Evolutionary conservation across 2,113 vertebrate genomes (phyloP).

Genomic region (Anhinga anhinga): DNA sequence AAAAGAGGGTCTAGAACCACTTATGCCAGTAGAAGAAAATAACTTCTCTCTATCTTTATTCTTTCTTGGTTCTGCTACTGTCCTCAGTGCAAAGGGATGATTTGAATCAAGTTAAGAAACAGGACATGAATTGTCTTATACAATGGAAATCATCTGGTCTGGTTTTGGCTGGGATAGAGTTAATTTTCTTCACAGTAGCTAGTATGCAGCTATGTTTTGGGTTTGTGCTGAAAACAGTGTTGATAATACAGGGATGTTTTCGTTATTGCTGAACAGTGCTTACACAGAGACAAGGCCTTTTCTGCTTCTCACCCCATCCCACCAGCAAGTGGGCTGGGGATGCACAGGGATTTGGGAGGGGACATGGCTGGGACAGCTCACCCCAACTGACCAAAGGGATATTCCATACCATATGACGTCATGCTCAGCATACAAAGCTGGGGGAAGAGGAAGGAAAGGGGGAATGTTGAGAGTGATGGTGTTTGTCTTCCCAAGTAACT

Average conservation of each 20-base stretch:
- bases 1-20: not conserved
- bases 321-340: not conserved
- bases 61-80: not conserved
- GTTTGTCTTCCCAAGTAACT: not conserved
- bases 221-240: not conserved
- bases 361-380: not conserved
- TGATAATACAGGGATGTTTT: not conserved
- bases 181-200: not conserved
- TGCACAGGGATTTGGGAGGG: not conserved
- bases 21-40: not conserved
- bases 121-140: not conserved
- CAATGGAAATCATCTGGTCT: not conserved
- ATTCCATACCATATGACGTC: no score
- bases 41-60: not conserved
- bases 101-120: not conserved
- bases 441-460: not conserved
- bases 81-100: not conserved
- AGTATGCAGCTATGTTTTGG: not conserved
- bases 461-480: rapidly evolving
- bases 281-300: not conserved
- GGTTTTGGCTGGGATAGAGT: not conserved
- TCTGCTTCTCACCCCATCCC: not conserved
- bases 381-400: not conserved
- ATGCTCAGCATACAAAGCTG: not conserved
- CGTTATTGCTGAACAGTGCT: not conserved